Evolutionary conservation across 2,888 invertebrate species (phyloP), one percentile per base, ranked within the genome.

Genomic region (Callinectes sapidus): DNA sequence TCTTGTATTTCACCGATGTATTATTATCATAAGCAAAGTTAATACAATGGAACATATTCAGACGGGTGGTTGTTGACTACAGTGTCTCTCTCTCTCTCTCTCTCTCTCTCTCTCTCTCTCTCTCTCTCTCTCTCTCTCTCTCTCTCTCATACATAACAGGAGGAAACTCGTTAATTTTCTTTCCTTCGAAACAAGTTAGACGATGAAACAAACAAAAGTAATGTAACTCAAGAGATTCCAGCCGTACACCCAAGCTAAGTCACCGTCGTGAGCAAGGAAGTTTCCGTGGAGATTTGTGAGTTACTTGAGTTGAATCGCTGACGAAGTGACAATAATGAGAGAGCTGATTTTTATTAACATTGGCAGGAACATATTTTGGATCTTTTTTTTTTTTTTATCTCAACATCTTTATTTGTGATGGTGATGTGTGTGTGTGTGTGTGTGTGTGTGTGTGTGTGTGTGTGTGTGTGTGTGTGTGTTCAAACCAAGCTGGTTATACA

Each of bases 381-480:
- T 0, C 1, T 1, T 3, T 28, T n/a, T 71, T n/a, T 14, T 18
- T 6, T 66, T 71, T 28, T 8, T n/a, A 66, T 71, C 71, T 28
- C 28, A 23, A 1, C 23, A 16, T 61, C 18, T 71, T 71, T n/a
- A 2, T 66, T n/a, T 66, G 18, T 66, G 16, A 28, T 71, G 71
- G 28, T 71, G 23, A 28, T 71, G n/a, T 71, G 71, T n/a, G 71
- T 71, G 71, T 71, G 71, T 71, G 71, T 71, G 71, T 71, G 71
- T 71, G 71, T 71, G 71, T 71, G 71, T 66, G 66, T 66, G 66
- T 66, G 66, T 66, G 66, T 66, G 66, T 66, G 66, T 66, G 66
- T 66, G 66, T 66, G 66, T 66, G 66, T 66, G 66, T 66, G 66
- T 66, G 66, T 71, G 71, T 71, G 71, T 71, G 71, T 8, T 71